Evolutionary conservation across 2,888 invertebrate species (phyloP), one percentile per base, ranked within the genome.

Genomic region (Netelia fuscicornis): DNA sequence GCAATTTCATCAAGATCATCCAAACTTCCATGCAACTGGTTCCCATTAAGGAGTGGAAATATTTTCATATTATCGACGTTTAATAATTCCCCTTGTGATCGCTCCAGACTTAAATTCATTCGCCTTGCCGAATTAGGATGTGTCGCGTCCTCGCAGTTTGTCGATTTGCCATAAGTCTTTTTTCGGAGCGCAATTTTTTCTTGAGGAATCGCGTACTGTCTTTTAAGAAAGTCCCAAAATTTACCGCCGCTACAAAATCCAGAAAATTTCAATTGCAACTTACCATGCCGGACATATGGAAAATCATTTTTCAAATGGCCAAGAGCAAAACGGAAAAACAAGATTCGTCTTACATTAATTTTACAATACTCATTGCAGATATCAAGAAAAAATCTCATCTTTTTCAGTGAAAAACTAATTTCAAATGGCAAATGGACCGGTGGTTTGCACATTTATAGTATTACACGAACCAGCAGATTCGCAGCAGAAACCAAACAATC

Each of bases 141-240:
- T 84, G 91, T 89, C n/a, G 87, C 77, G 11, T 90, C 90, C 68
- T 89, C 89, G 77, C 90, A 90, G 81, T 91, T 91, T 25, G 87
- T 86, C n/a, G 91, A 90, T 86, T 90, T 86, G 9, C 84, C 83
- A 25, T 89, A 86, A 70, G 37, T 74, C 20, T 64, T 90, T 75
- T 83, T 86, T 83, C 87, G 87, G 83, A 30, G 37, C 25, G 68
- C 85, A 67, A 62, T 44, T 88, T 83, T 83, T 76, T 86, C 87
- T 85, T 86, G 30, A 10, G 54, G 75, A 84, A 85, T 72, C 78
- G 90, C 91, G 77, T 92, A 92, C 74, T 92, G 91, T 9, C 79
- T 81, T 88, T 92, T 92, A 62, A 94, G 86, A 83, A 93, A 94
- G 75, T 94, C 93, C 91, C 93, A 93, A 48, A 95, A 87, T 86